Evolutionary conservation across 2,888 invertebrate species (phyloP).

Genomic region (Mesochorus sp.): DNA sequence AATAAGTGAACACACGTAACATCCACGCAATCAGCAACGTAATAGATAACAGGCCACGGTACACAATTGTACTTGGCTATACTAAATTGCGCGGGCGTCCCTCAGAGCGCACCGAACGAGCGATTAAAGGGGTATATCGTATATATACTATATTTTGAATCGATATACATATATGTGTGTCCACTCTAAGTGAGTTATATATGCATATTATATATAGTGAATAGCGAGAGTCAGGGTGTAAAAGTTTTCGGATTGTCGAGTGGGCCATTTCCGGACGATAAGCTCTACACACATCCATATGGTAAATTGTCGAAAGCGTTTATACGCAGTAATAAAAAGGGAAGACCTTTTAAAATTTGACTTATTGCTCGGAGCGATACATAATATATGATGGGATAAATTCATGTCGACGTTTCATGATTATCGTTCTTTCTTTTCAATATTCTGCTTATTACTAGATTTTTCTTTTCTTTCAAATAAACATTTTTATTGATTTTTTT

Average conservation of each 20-base stretch:
- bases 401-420: no score
- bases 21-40: conserved; percentile 39
- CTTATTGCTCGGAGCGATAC: neutral
- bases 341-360: neutral
- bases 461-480: no score
- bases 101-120: conserved; percentile 38
- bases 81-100: conserved; percentile 62
- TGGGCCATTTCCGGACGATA: conserved; percentile 22
- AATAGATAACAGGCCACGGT: conserved; percentile 58
- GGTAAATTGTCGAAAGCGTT: conserved; percentile 8
- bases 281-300: neutral
- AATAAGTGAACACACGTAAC: neutral
- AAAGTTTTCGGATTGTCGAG: neutral
- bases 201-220: neutral
- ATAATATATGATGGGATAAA: no score
- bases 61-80: conserved; percentile 56
- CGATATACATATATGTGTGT: neutral
- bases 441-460: no score
- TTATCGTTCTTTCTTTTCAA: neutral
- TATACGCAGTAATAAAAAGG: neutral
- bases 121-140: conserved; percentile 40
- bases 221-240: neutral
- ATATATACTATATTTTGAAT: neutral
- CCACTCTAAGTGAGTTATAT: neutral
- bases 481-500: no score